Evolutionary conservation across 2,888 invertebrate species (phyloP), one percentile per base, ranked within the genome.

Genomic region (Amorpha juglandis): DNA sequence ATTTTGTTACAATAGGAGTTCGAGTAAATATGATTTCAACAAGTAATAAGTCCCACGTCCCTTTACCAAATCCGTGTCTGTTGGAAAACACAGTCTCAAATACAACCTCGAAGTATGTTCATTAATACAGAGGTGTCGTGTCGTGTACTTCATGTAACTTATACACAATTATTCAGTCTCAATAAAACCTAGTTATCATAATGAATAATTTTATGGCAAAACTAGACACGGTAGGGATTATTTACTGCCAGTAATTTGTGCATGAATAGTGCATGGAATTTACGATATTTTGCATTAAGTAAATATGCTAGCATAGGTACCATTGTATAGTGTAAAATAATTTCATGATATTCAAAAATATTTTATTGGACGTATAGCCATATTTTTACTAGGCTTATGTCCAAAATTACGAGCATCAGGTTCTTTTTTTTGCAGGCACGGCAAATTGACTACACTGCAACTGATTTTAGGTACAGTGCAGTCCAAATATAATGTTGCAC

Each of bases 131-230:
- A 58, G 38, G 0, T 19, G 3, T 50, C 9, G 11, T 9, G 1
- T 58, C 9, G 6, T 0, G 42, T 42, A 12, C 19, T 12, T 35
- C 16, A 55, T 58, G 12, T 19, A 16, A 42, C 11, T 11, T n/a
- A 14, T 14, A 58, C 42, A 7, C 11, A 19, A 16, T 42, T 58
- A 58, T 12, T 19, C 58, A 1, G 6, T 38, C 42, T 58, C 12
- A 38, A 58, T 38, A 42, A 19, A 58, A 58, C 19, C 58, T 58
- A 42, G 42, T 58, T 58, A 58, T 42, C 58, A 58, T 58, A 42
- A 42, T 58, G 42, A 42, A 58, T 58, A 58, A 58, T 58, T 58
- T 42, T 58, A 58, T 19, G 58, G 42, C 58, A 58, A 16, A 19
- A 58, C 11, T 14, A 55, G 55, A 35, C 38, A 42, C 42, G 42